These are phyloP conservation scores for Phrynocephalus guinanensis DNA, from an alignment of 2,797 vertebrate genomes.

Conservation along the genomic window DNA sequence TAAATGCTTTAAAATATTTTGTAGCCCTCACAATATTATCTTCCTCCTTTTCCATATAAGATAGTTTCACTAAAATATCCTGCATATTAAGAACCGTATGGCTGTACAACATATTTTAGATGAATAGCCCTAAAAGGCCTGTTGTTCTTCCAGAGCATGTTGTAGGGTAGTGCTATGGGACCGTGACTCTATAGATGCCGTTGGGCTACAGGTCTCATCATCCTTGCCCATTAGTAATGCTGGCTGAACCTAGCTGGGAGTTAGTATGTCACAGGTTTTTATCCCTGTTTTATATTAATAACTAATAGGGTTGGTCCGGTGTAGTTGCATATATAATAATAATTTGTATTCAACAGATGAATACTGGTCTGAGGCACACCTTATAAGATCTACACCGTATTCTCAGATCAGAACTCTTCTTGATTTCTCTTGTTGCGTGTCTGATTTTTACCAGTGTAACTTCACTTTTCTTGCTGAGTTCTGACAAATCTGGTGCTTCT, in stretches of 20 bases:
- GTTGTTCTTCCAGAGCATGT: neutral
- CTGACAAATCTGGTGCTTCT: neutral
- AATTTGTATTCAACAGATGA: neutral
- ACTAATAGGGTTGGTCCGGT: neutral
- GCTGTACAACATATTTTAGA: neutral
- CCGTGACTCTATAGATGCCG: neutral
- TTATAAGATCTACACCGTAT: neutral
- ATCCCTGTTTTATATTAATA: neutral
- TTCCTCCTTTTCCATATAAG: neutral
- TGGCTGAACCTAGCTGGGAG: neutral
- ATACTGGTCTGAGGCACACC: neutral
- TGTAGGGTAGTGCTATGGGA: neutral
- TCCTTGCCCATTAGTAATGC: neutral
- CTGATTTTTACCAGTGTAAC: neutral
- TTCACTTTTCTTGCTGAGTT: conserved; percentile 5
- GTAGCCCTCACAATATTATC: neutral
- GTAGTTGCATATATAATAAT: neutral
- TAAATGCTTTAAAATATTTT: neutral
- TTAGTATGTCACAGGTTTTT: too few relatives aligned
- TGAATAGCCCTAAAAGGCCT: neutral
- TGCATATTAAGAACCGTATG: neutral
- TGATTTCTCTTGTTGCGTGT: neutral
- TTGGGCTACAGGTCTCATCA: neutral
- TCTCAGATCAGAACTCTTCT: neutral
- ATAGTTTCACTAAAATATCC: neutral